Conservation (phyloP, 2,888 invertebrate species). For the Atethmia centrago region DNA sequence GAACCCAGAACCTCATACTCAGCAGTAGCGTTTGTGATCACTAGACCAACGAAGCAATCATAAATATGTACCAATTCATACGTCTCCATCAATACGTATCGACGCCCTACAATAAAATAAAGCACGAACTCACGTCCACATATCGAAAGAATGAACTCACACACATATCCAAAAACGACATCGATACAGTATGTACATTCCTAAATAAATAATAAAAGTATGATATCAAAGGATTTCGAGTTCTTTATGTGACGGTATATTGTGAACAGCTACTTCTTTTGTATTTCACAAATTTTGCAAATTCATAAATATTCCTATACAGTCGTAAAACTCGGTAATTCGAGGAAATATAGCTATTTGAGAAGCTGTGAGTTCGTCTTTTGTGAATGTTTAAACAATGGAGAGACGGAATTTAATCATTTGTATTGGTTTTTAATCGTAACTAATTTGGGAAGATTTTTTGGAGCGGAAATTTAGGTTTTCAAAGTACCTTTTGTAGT, state of each 20-base stretch:
- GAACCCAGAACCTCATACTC: background rate
- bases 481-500: background rate
- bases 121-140: conserved; percentile 50
- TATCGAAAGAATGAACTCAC: conserved; percentile 43
- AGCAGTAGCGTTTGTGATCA: background rate
- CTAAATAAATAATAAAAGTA: conserved; percentile 68
- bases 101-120: conserved; percentile 50
- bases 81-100: conserved; percentile 27
- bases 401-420: conserved; percentile 35
- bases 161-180: conserved; percentile 56
- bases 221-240: conserved; percentile 78
- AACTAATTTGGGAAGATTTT: conserved; percentile 10
- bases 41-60: background rate
- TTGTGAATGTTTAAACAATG: conserved; percentile 60
- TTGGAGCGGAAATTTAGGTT: conserved; percentile 18
- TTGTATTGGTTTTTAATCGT: conserved; percentile 40
- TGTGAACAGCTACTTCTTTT: conserved; percentile 71
- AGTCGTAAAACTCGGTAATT: conserved; percentile 63
- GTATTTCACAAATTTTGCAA: conserved; percentile 67
- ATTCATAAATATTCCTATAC: conserved; percentile 72
- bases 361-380: conserved; percentile 45
- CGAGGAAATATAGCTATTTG: conserved; percentile 47
- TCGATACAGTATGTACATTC: conserved; percentile 56
- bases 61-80: background rate
- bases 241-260: conserved; percentile 72